Base-by-base conservation (phyloP, 2,888 invertebrate genomes). In the Ochropleura plecta region DNA sequence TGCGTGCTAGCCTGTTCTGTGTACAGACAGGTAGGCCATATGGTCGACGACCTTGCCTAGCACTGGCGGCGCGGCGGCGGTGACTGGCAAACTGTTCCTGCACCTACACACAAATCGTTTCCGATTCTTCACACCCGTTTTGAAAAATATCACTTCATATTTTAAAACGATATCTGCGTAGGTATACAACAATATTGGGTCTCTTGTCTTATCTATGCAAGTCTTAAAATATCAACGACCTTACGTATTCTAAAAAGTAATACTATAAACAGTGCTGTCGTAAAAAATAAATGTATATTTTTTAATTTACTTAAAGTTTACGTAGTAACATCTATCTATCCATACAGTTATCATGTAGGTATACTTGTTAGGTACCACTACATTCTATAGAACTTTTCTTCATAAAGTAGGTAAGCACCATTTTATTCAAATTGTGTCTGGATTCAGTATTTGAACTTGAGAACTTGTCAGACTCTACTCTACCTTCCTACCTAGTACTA, bases 11-110 rank as follows among this genome's bases (percentile, higher is more conserved):
- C 72, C 86, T 85, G 83, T 83, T 85, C 87, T 62, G 78, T 72
- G 68, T 85, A 83, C 80, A 87, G 86, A 88, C 91, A 91, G 91
- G 91, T 91, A 92, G 89, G 91, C 94, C 94, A 94, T 94, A 94
- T 94, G 94, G 94, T 92, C 93, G 93, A 84, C 92, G 94, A 92
- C 94, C 94, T 94, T 94, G 94, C 89, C 88, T 90, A 88, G 84
- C 79, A 79, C 76, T 76, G 80, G 72, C 85, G 80, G 70, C 84
- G 88, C 76, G 80, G 72, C 85, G 80, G 70, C 84, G 88, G 93
- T 89, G 92, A 93, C 90, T 90, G 92, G 92, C 87, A 79, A 92
- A 91, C 90, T 91, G 92, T 92, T 90, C 89, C 85, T 85, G 89
- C 92, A 90, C 94, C 94, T 89, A 94, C 94, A 90, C 88, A 79